Evolutionary conservation across 2,888 invertebrate genomes (phyloP).

Genomic region (Drosophila colorata): DNA sequence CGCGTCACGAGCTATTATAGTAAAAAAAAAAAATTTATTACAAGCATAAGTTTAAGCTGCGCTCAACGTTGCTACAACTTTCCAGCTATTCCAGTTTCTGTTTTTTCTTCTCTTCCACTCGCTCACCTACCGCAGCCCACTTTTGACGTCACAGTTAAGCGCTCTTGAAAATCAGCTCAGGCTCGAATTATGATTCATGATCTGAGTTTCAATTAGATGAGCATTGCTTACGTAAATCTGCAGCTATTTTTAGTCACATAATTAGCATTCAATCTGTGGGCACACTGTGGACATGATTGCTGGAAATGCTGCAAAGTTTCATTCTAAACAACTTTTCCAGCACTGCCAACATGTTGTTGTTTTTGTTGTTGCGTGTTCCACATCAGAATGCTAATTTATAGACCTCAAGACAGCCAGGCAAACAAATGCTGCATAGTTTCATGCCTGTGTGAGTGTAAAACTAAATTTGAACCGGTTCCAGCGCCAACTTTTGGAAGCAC

Average conservation of each 20-base stretch:
- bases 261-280: conserved; percentile 2
- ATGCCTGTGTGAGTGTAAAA: conserved; percentile 5
- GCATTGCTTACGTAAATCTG: conserved; percentile 28
- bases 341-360: conserved; percentile 7
- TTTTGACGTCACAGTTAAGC: conserved; percentile 64
- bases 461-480: conserved; percentile 64
- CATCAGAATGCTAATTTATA: conserved; percentile 44
- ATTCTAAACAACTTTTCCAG: conserved; percentile 34
- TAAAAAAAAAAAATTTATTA: neutral
- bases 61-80: conserved; percentile 36
- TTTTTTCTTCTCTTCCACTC: conserved; percentile 1
- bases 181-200: conserved; percentile 53
- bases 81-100: conserved; percentile 34
- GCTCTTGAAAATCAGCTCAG: conserved; percentile 17
- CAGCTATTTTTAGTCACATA: conserved; percentile 45
- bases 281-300: conserved; percentile 2
- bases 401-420: conserved; percentile 10
- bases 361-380: conserved; percentile 29
- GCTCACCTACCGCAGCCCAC: conserved; percentile 10
- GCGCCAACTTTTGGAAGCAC: conserved; percentile 30
- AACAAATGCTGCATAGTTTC: conserved; percentile 28
- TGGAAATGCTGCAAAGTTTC: conserved; percentile 5
- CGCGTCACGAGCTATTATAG: conserved; percentile 50
- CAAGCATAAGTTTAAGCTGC: conserved; percentile 10
- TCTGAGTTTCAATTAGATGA: conserved; percentile 23